Evolutionary conservation across 2,797 vertebrate genomes (phyloP).

Genomic region (Gambelia wislizenii): DNA sequence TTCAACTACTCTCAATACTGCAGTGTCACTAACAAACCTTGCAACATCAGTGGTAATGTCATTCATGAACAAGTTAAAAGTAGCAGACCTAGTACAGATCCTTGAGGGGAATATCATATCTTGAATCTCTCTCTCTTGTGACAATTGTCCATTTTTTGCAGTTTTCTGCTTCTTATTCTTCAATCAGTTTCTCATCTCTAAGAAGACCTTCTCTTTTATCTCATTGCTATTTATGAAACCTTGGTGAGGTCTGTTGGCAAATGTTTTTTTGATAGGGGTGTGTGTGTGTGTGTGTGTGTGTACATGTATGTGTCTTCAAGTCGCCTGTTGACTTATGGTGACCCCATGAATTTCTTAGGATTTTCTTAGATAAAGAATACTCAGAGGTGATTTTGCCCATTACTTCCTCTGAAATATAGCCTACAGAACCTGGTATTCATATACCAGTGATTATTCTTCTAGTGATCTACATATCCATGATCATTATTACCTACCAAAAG

Average conservation of each 20-base stretch:
- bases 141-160: neutral
- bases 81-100: neutral
- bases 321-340: too few species aligned
- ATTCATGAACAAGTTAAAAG: neutral
- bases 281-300: too few species aligned
- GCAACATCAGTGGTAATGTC: neutral
- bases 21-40: neutral
- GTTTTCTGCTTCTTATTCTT: neutral
- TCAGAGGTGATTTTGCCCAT: too few species aligned
- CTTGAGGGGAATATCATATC: neutral
- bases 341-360: too few species aligned
- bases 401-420: too few species aligned
- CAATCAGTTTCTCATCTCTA: neutral
- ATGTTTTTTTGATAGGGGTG: neutral
- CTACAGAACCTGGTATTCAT: neutral
- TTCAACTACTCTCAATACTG: neutral
- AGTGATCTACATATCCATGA: neutral
- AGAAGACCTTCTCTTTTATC: neutral
- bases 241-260: neutral
- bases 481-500: too few species aligned
- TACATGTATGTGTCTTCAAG: too few species aligned
- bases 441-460: neutral
- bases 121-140: neutral
- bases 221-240: neutral
- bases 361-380: too few species aligned